These are phyloP conservation scores for Cygnus atratus DNA, from an alignment of 2,113 vertebrate species.

Conservation along the genomic window DNA sequence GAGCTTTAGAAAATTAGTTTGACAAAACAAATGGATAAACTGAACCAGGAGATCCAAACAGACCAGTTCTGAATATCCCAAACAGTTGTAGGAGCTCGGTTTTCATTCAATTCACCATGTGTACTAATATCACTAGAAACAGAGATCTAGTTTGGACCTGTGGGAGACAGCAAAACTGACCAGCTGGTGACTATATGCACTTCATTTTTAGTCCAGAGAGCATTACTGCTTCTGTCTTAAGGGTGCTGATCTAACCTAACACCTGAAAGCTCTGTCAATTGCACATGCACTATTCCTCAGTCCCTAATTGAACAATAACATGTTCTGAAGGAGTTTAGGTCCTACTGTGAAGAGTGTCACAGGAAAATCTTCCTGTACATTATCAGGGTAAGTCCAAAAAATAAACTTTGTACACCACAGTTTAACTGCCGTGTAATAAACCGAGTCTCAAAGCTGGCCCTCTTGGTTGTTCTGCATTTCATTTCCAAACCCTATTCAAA, in stretches of 20 bases:
- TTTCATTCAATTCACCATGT: not conserved
- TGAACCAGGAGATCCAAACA: not conserved
- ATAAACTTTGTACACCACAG: not conserved
- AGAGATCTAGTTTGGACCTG: not conserved
- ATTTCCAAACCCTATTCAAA: not conserved
- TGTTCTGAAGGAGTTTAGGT: not conserved
- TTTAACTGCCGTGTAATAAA: not conserved
- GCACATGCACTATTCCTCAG: not conserved
- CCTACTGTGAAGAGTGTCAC: accelerated
- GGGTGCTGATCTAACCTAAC: not conserved
- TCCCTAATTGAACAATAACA: not conserved
- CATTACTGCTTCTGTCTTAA: not conserved
- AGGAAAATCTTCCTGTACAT: not conserved
- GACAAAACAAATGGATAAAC: not conserved
- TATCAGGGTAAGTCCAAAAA: not conserved
- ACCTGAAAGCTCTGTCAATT: accelerated
- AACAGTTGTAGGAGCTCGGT: accelerated
- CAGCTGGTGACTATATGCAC: not conserved
- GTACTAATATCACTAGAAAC: not conserved
- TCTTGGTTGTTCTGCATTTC: not conserved
- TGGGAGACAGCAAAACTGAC: not conserved
- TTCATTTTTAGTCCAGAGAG: not conserved
- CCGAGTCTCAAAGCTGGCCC: not conserved
- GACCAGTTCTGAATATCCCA: not conserved
- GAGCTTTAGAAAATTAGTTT: not conserved